Percentiles rank a stretch among this genome's conserved stretches.
These are phyloP conservation scores for Sebastes schlegelii DNA, from an alignment of 2,113 vertebrate species.

Conservation along the genomic window DNA sequence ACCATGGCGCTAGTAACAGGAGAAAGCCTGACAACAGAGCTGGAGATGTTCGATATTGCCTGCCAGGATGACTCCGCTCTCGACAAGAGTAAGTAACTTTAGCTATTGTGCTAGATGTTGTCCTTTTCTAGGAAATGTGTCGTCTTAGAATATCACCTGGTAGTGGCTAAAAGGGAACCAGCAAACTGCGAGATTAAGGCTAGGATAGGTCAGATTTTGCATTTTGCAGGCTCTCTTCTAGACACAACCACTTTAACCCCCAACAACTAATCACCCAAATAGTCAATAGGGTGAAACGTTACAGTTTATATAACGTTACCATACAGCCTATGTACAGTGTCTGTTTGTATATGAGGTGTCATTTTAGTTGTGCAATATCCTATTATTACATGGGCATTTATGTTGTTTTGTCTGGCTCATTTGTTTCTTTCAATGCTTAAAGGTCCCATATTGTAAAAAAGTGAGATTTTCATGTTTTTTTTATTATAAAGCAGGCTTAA, in stretches of 20 bases:
- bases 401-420: neutral
- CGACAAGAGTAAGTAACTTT: constrained; percentile 80
- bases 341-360: neutral
- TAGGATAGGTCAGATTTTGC: too few relatives aligned
- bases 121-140: neutral
- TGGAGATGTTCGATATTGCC: constrained; percentile 75
- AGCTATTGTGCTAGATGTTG: neutral
- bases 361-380: neutral
- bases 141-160: too few relatives aligned
- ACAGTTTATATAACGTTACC: neutral
- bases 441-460: too few relatives aligned
- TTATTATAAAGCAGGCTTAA: too few relatives aligned
- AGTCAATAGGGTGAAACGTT: too few relatives aligned
- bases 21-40: constrained; percentile 72
- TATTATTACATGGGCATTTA: neutral
- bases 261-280: neutral
- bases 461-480: too few relatives aligned
- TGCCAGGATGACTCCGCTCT: constrained; percentile 74
- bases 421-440: neutral
- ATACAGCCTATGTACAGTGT: neutral
- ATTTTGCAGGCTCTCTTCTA: too few relatives aligned
- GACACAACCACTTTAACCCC: neutral
- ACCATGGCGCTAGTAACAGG: constrained; percentile 72
- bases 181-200: too few relatives aligned
- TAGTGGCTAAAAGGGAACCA: too few relatives aligned